phyloP scores from a whole-genome alignment of 2,888 invertebrate genomes.

The Sarcophaga carnaria region DNA sequence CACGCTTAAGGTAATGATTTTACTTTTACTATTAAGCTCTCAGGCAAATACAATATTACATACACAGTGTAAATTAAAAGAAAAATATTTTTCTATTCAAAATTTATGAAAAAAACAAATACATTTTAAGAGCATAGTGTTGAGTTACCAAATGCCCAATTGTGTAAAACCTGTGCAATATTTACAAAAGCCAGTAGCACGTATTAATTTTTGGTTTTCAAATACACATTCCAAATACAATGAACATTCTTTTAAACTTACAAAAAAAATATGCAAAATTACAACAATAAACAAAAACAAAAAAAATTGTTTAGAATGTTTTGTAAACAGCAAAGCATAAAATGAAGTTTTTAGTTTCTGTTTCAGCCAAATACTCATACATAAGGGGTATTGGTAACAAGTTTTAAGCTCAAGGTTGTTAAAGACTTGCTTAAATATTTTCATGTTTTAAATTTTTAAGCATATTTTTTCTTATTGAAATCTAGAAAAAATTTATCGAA shows the following conservation, averaged over 20 bases:
- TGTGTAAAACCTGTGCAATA: neutral
- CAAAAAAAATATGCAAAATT: slow-evolving; percentile 16
- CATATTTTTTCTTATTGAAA: neutral
- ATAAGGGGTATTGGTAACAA: slow-evolving; percentile 44
- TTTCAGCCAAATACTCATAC: slow-evolving; percentile 13
- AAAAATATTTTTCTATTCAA: neutral
- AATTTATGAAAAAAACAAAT: neutral
- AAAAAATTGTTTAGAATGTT: slow-evolving; percentile 40
- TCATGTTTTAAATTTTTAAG: neutral
- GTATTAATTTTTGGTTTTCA: neutral
- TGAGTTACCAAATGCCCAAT: neutral
- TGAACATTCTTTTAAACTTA: slow-evolving; percentile 19
- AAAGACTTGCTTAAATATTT: slow-evolving; percentile 11
- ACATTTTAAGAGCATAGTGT: neutral
- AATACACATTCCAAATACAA: slow-evolving; percentile 17
- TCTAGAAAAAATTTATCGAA: neutral
- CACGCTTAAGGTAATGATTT: neutral
- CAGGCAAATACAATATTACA: neutral
- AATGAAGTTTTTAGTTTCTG: neutral
- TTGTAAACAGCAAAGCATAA: slow-evolving; percentile 15
- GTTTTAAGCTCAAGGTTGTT: slow-evolving; percentile 63
- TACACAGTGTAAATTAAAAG: neutral
- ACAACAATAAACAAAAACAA: neutral
- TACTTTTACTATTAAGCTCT: neutral
- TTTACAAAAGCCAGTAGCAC: slow-evolving; percentile 25